Evolutionary conservation across 1,140 invertebrate genomes (phyloP).

Genomic region (Drosophila bipectinata): DNA sequence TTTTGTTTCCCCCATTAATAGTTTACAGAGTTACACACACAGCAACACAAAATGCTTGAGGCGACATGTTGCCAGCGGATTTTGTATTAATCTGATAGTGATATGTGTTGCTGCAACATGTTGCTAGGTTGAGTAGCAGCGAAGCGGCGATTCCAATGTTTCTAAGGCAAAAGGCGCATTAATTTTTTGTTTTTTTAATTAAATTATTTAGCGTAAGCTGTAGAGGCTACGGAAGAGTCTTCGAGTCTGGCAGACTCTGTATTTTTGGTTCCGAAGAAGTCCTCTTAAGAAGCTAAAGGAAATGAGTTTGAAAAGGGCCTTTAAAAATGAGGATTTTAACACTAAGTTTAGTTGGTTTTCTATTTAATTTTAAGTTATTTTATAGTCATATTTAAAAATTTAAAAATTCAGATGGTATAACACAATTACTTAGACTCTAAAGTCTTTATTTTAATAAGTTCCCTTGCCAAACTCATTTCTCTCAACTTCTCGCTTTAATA

Average conservation of each 20-base stretch:
- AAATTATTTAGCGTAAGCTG: constrained; percentile 34
- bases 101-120: constrained; percentile 59
- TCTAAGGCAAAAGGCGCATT: constrained; percentile 56
- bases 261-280: constrained; percentile 18
- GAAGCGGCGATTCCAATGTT: constrained; percentile 52
- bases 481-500: constrained; percentile 30
- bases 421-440: no score
- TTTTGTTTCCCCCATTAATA: constrained; percentile 18
- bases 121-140: constrained; percentile 50
- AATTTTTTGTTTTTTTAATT: constrained; percentile 28
- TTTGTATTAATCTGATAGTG: constrained; percentile 22
- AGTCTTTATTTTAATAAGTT: no score
- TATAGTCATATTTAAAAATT: no score
- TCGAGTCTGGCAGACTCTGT: constrained; percentile 7
- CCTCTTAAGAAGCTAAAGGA: neutral
- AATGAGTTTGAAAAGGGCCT: neutral
- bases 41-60: constrained; percentile 52
- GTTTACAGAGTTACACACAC: constrained; percentile 42
- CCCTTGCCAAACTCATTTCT: constrained; percentile 6
- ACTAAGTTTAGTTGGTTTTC: no score
- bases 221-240: constrained; percentile 15
- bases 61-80: constrained; percentile 46
- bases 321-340: neutral
- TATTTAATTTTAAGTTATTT: neutral
- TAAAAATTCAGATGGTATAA: no score